Base-by-base conservation (phyloP, 2,113 vertebrate genomes). In the Rhabdornis inornatus region DNA sequence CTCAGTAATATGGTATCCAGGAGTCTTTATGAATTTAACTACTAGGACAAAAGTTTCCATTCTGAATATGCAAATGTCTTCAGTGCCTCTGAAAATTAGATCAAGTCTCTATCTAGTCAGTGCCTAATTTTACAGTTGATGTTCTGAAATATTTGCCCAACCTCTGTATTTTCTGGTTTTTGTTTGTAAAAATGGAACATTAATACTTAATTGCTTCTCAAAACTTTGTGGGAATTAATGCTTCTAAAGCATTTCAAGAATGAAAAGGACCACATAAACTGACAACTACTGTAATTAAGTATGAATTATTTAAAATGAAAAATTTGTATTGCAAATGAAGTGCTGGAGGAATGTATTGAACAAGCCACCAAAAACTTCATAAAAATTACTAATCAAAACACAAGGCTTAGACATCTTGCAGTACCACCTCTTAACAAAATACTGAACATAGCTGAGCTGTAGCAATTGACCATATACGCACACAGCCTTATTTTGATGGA, bases 301-400 rank as follows among this genome's bases (percentile, higher is more conserved):
- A 97, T 85, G 91, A 95, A 95, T 94, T 97, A 95, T 92, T 94
- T 96, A 82, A 96, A 96, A 91, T 76, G 87, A 87, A 95, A 95
- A 95, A 96, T 96, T 94, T 97, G 95, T 95, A 95, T 95, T 97
- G 95, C 87, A 95, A 95, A 96, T 97, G 94, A 97, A 96, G 82
- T 87, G 89, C 87, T 95, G 61, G 70, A 95, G 87, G 75, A 87
- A 95, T 94, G 88, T 68, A 82, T 91, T 96, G 95, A 94, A 95
- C 91, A 91, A 96, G 95, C 66, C 84, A 96, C 40, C 79, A 63
- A 88, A 96, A 97, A 88, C 56, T 68, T 93, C 96, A 83, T 56
- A 96, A 94, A 96, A 94, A 94, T 78, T 83, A 33, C 92, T 83
- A 93, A 85, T 74, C 94, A 86, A 94, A 95, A 92, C 61, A 94